phyloP scores from a whole-genome alignment of 1,140 invertebrate species.

The Wasmannia auropunctata region DNA sequence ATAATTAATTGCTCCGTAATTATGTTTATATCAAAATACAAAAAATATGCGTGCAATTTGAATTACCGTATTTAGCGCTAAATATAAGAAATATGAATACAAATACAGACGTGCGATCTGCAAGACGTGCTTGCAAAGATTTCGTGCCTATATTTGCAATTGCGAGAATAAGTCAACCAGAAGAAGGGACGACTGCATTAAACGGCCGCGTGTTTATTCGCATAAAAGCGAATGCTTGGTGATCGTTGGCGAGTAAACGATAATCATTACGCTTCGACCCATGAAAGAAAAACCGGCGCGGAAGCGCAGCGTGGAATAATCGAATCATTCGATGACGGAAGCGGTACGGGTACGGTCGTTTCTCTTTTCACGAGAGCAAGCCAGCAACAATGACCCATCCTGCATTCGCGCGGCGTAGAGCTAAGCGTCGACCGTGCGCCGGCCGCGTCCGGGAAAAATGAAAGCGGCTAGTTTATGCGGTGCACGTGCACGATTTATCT shows the following conservation, averaged over 20 bases:
- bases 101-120: neutral
- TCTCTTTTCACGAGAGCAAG: conserved; percentile 68
- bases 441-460: conserved; percentile 81
- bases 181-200: neutral
- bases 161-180: neutral
- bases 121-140: neutral
- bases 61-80: neutral
- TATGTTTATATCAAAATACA: neutral
- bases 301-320: conserved; percentile 39
- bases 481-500: conserved; percentile 86
- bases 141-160: neutral
- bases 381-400: conserved; percentile 80
- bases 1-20: neutral
- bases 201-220: neutral
- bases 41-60: neutral
- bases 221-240: neutral
- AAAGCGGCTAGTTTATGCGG: conserved; percentile 85
- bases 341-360: conserved; percentile 59
- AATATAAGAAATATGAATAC: neutral
- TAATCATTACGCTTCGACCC: neutral
- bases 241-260: neutral
- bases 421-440: conserved; percentile 77
- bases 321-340: conserved; percentile 67
- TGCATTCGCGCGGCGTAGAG: conserved; percentile 80
- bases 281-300: neutral